Conservation (phyloP, 2,113 vertebrate genomes). For the Aphyosemion australe region DNA sequence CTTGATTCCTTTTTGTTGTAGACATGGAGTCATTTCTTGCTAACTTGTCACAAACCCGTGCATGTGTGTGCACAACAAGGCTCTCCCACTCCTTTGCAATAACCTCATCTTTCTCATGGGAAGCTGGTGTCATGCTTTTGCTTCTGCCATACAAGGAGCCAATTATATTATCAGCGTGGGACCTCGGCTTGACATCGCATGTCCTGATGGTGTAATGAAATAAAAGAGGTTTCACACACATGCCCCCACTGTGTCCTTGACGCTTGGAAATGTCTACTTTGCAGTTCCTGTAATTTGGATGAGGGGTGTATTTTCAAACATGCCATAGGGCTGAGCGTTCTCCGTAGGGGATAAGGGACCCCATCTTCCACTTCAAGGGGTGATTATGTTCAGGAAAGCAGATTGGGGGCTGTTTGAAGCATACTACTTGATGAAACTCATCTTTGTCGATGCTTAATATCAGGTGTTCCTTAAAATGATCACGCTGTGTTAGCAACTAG, state of each 20-base stretch:
- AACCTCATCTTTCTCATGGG: constrained; percentile 41
- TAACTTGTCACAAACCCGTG: constrained; percentile 35
- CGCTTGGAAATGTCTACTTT: constrained; percentile 68
- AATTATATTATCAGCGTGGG: constrained; percentile 77
- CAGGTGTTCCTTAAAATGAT: too few relatives aligned
- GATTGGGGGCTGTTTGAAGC: background rate
- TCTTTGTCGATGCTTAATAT: background rate
- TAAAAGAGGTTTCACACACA: constrained; percentile 68
- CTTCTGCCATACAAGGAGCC: constrained; percentile 65
- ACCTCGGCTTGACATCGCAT: constrained; percentile 69
- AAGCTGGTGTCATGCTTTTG: constrained; percentile 54
- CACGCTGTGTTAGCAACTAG: too few relatives aligned
- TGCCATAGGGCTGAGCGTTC: constrained; percentile 34
- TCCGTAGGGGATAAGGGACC: constrained; percentile 8
- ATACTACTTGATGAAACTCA: background rate
- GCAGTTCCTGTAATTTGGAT: constrained; percentile 62
- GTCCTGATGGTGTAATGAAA: constrained; percentile 74
- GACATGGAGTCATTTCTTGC: constrained; percentile 29
- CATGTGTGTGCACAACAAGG: constrained; percentile 35
- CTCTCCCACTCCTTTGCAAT: constrained; percentile 24
- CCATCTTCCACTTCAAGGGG: constrained; percentile 21
- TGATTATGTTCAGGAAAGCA: background rate
- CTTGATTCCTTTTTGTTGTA: background rate
- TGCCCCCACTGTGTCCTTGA: constrained; percentile 72
- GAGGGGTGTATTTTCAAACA: constrained; percentile 57